Evolutionary conservation across 2,797 vertebrate genomes (phyloP), one percentile per base, ranked within the genome.

Genomic region (Tokudaia muenninki): DNA sequence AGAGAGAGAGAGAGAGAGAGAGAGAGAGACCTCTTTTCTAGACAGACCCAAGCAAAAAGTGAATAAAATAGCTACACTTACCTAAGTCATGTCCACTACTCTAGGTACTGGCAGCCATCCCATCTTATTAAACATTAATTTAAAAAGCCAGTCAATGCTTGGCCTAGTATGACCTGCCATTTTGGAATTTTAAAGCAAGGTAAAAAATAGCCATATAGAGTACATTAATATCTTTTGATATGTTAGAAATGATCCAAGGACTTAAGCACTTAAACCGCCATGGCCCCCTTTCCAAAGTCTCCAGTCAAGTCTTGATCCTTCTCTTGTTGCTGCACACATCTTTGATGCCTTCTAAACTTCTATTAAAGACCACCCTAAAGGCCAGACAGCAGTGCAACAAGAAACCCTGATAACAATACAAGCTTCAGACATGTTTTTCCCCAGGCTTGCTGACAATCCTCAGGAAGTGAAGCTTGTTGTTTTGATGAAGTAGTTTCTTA

Each of bases 391-490:
- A 74, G 92, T 78, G 93, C 44, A 59, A 24, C 52, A 55, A 63
- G 82, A 95, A 95, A 14, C 70, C 77, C 21, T 75, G 83, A 22
- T 31, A 80, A 74, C 52, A 86, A 86, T 55, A 41, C 59, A 41
- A 7, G 74, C 78, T 77, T 94, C 41, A 61, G 90, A 91, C 78
- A n/a, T 95, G 77, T 86, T 92, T 90, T 83, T 75, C 13, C 86
- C 63, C 44, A 55, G 83, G 57, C 88, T 95, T 96, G 47, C 29
- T 37, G 37, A 95, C 96, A 82, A 77, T 81, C 47, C 50, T 80
- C 95, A 91, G 92, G 94, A 98, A 98, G 97, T 92, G 82, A 97
- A 97, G 88, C 72, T 93, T 89, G 95, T 89, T 96, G 96, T 75
- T 98, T 94, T 75, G 92, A 97, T 94, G 87, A 98, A 96, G 75